Conservation (phyloP, 2,113 vertebrate genomes). For the sheep (Ovis aries) region ARS-UI_Ramb_v3.0 NC_056072.1:50458001-50458500, state of each 20-base stretch:
- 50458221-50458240: neutral
- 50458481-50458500: neutral
- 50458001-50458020: conserved; percentile 93
- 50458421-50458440: neutral
- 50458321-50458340: neutral
- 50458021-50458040: conserved; percentile 93
- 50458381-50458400: neutral
- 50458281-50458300: neutral
- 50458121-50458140: neutral
- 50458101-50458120: neutral
- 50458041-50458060: conserved; percentile 97
- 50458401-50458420: neutral
- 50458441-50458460: neutral
- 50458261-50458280: neutral
- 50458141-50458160: neutral
- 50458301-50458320: neutral
- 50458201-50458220: neutral
- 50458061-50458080: conserved; percentile 83
- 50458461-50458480: neutral
- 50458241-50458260: neutral
- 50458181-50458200: neutral
- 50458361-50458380: neutral
- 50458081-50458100: neutral
- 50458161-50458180: neutral
- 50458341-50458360: neutral